Conservation (phyloP, 2,797 vertebrate genomes). For the Varecia variegata region DNA sequence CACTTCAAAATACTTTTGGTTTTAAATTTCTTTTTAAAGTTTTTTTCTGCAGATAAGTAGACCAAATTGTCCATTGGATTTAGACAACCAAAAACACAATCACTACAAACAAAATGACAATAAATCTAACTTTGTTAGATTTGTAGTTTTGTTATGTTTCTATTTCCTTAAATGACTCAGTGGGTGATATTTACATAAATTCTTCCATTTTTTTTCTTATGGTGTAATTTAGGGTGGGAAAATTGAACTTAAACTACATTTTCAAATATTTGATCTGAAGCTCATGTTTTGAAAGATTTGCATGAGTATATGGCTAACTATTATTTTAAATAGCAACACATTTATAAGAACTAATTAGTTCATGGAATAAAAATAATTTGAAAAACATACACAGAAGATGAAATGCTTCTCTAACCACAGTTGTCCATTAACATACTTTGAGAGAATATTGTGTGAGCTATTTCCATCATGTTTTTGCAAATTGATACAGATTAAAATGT, state of each 20-base stretch:
- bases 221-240: background rate
- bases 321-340: constrained; percentile 37
- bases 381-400: constrained; percentile 24
- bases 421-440: constrained; percentile 46
- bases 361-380: constrained; percentile 29
- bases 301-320: background rate
- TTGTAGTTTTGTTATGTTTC: background rate
- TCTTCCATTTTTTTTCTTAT: background rate
- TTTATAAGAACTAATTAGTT: background rate
- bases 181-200: background rate
- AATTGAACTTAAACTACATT: background rate
- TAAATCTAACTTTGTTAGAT: background rate
- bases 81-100: background rate
- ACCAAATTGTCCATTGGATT: background rate
- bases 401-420: background rate
- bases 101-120: background rate
- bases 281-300: background rate
- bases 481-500: constrained; percentile 61
- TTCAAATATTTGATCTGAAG: background rate
- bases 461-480: constrained; percentile 61
- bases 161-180: background rate
- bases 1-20: background rate
- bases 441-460: background rate
- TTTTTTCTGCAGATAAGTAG: background rate
- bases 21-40: background rate